Conservation (phyloP, 2,113 vertebrate species). For the Cepphus grylle region DNA sequence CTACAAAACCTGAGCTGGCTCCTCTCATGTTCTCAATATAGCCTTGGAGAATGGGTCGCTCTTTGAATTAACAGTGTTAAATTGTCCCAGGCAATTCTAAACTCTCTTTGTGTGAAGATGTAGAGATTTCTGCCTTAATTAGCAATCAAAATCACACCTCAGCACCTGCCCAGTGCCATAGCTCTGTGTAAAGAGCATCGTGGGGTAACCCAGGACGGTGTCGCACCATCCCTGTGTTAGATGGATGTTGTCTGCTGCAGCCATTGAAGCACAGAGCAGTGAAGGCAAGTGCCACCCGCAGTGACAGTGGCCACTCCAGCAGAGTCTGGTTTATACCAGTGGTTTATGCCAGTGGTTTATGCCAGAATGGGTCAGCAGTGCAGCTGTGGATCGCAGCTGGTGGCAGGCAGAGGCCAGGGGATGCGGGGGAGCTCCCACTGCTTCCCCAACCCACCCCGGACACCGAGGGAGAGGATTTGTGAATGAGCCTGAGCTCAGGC, state of each 20-base stretch:
- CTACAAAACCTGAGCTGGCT: neutral
- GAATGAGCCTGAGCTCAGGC: neutral
- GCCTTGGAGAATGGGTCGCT: neutral
- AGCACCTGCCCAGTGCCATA: neutral
- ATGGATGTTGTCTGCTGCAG: rapidly evolving
- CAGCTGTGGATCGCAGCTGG: neutral
- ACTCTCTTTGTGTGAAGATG: neutral
- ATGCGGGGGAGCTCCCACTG: neutral
- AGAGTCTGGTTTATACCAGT: neutral
- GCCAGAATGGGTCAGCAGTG: rapidly evolving
- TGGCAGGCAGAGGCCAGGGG: rapidly evolving
- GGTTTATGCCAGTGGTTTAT: neutral
- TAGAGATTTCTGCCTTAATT: neutral
- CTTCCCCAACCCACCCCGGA: neutral
- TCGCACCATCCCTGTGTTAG: neutral
- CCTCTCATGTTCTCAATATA: neutral
- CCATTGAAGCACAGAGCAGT: neutral
- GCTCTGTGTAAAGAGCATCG: neutral
- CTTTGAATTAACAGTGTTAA: neutral
- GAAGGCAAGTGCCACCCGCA: neutral
- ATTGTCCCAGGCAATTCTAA: neutral
- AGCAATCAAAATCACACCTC: neutral
- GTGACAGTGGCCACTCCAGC: neutral
- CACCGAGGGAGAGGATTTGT: neutral
- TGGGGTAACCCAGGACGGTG: neutral